Evolutionary conservation across 2,113 vertebrate species (phyloP), one percentile per base, ranked within the genome.

Genomic region (Oceanites oceanicus): DNA sequence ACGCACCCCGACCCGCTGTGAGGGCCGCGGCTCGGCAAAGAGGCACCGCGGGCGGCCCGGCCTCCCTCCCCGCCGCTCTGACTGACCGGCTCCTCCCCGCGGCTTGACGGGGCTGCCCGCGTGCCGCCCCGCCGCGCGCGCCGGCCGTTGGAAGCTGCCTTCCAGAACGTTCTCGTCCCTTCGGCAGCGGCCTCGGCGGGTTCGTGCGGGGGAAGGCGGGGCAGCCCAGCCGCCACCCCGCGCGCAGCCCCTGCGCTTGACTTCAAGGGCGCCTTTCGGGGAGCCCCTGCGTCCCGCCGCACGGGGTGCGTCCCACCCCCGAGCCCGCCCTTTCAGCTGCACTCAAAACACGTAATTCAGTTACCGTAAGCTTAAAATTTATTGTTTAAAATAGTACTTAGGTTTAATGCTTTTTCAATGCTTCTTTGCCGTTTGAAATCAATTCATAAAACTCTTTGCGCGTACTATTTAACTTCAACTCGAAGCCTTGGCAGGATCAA

Each of bases 381-480:
- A 75, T 84, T 74, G 73, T 78, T 87, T 78, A 25, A 94, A 81
- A 91, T 25, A 52, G 80, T 63, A 12, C 47, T 87, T 59, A 30
- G 65, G n/a, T 55, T 81, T 96, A 95, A 91, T 67, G 44, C 50
- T 71, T 94, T 96, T 92, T 50, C 95, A 62, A 80, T 95, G 80
- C 21, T 86, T 65, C 53, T 86, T 66, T 42, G 72, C 50, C 47
- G 21, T 84, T 81, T 67, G 83, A 89, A 86, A 94, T 92, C 84
- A 87, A 94, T 92, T 91, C 87, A 84, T 89, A 94, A 86, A 86
- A 71, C 83, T 71, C 88, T 58, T 70, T 38, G 47, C 86, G 21
- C 3, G 3, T 50, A 21, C 68, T 74, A 40, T 74, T 92, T 86
- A 62, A 73, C 79, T 82, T 66, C 59, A 77, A 84, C 74, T 40